Evolutionary conservation across 2,888 invertebrate species (phyloP).

Genomic region (Brenthis hecate): DNA sequence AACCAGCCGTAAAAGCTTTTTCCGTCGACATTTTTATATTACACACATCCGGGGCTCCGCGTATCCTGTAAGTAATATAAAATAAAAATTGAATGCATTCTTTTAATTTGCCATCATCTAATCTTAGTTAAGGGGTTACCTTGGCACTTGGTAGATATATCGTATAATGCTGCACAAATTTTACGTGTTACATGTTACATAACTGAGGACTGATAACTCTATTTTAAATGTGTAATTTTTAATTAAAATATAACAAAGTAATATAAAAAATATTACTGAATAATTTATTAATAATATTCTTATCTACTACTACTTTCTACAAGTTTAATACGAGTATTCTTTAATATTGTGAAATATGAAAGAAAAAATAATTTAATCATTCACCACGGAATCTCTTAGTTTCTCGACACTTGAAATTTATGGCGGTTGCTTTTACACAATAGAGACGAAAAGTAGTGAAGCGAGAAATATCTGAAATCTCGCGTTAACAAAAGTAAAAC

Average conservation of each 20-base stretch:
- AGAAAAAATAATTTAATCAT: conserved; percentile 33
- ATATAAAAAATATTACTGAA: no score
- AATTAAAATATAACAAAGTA: no score
- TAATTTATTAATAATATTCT: no score
- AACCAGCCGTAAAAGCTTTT: conserved; percentile 72
- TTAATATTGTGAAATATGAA: not conserved
- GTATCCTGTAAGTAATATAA: conserved; percentile 27
- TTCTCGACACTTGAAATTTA: conserved; percentile 44
- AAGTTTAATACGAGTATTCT: no score
- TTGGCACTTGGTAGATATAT: no score
- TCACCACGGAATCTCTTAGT: conserved; percentile 39
- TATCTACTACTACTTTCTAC: no score
- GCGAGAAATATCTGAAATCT: conserved; percentile 36
- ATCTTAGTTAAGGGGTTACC: no score
- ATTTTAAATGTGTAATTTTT: no score
- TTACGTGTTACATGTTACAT: no score
- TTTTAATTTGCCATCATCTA: not conserved
- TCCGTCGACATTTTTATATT: conserved; percentile 71
- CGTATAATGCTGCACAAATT: no score
- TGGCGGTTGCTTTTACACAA: conserved; percentile 42
- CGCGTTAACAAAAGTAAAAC: conserved; percentile 29
- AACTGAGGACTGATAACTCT: no score
- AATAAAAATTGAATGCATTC: conserved; percentile 8
- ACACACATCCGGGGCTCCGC: conserved; percentile 55
- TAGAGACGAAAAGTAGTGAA: conserved; percentile 40